Conservation (phyloP, 2,113 vertebrate genomes). For the Falco punctatus region DNA sequence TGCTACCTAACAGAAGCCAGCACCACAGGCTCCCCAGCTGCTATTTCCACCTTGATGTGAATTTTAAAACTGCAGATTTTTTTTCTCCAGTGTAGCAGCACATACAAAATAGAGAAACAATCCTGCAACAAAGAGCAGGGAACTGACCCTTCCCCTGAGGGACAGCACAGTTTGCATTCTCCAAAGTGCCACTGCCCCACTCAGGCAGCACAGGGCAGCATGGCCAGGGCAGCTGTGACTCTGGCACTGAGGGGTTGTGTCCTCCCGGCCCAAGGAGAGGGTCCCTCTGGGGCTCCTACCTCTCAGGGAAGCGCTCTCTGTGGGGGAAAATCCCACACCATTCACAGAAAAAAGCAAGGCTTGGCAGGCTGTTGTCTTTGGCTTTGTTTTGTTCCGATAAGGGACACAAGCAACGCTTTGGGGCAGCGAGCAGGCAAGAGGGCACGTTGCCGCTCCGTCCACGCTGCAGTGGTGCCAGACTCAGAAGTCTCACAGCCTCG, state of each 20-base stretch:
- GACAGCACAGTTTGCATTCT: not conserved
- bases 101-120: not conserved
- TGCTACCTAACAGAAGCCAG: not conserved
- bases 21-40: not conserved
- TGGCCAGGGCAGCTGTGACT: not conserved
- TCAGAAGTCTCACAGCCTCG: not conserved
- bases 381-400: not conserved
- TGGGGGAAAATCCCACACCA: not conserved
- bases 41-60: not conserved
- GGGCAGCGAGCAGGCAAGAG: not conserved
- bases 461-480: rapidly evolving
- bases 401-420: rapidly evolving
- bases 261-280: not conserved
- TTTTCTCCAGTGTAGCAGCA: not conserved
- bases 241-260: rapidly evolving
- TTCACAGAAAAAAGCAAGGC: not conserved
- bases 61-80: not conserved
- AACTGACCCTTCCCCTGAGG: rapidly evolving
- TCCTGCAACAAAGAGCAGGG: not conserved
- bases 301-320: rapidly evolving
- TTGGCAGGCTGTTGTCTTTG: not conserved
- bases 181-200: rapidly evolving
- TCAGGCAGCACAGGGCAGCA: rapidly evolving
- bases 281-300: not conserved
- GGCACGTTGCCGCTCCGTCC: not conserved